These are phyloP conservation scores for Platysteira castanea DNA, from an alignment of 2,113 vertebrate genomes.

Conservation along the genomic window DNA sequence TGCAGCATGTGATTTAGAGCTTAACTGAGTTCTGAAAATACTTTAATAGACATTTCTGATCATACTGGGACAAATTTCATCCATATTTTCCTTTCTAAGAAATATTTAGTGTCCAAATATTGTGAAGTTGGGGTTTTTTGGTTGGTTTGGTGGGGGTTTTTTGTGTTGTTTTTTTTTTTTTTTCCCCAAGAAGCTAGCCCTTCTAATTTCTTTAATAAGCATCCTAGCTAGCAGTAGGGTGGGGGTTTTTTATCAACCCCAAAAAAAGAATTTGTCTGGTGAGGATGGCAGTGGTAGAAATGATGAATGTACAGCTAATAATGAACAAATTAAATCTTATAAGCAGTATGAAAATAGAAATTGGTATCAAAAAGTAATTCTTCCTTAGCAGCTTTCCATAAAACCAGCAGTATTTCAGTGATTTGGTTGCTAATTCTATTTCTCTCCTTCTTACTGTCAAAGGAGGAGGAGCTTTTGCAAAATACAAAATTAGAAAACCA, in stretches of 20 bases:
- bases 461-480: background rate
- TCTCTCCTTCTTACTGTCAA: background rate
- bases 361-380: background rate
- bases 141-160: too few species aligned
- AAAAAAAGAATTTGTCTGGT: background rate
- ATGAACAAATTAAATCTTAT: background rate
- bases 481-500: background rate
- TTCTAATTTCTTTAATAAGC: background rate
- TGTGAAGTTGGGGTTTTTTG: background rate
- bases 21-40: background rate
- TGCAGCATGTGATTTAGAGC: background rate
- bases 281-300: background rate
- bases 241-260: background rate
- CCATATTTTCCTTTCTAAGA: background rate
- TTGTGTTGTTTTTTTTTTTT: too few species aligned
- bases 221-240: background rate
- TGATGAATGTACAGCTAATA: background rate
- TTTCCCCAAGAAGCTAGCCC: background rate
- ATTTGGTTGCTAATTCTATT: background rate
- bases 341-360: background rate
- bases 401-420: background rate
- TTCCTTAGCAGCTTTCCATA: background rate
- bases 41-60: background rate
- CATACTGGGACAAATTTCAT: background rate
- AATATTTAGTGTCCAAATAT: background rate